Evolutionary conservation across 2,888 invertebrate genomes (phyloP), one percentile per base, ranked within the genome.

Genomic region (Sesia bembeciformis): DNA sequence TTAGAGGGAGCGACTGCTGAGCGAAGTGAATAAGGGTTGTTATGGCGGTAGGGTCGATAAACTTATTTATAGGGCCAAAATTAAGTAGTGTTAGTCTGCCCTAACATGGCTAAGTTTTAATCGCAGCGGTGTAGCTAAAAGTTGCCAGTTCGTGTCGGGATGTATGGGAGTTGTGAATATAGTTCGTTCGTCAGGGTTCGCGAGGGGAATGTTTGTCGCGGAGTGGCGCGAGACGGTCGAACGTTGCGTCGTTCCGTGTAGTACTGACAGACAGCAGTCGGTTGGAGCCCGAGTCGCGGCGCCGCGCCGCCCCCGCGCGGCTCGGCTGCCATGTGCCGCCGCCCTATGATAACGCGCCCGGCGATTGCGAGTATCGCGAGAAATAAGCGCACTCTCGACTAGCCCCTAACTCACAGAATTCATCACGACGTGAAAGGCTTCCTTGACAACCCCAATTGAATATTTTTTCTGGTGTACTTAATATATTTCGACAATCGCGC

Each of bases 1-100:
- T 87, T 86, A 81, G 81, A 84, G 88, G 87, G 87, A 82, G 84
- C 84, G 81, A 82, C 78, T 72, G 76, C 72, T 71, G 78, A 81
- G 73, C 77, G 77, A 72, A 83, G 76, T 77, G 81, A 84, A 81
- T 83, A 84, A 85, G 87, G 88, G 88, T 84, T 84, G 84, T 82
- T 84, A 81, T 81, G 71, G 78, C 76, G 68, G 77, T 64, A 76
- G 84, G 88, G 86, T 85, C 87, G 87, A 86, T 82, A 85, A 84
- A 85, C 81, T 87, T 85, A 74, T 64, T 64, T 62, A 39, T 59
- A 61, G 59, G 62, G 66, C 62, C 62, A 64, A 66, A 64, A 61
- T 74, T 68, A 54, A 60, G 55, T 54, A 52, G 38, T 54, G 8
- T 50, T 50, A 39, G 39, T 60, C 58, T 59, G 46, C 23, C 46